A percentile compares a stretch with the other conserved stretches of the same genome.
phyloP scores from a whole-genome alignment of 2,113 vertebrate species.

The Thryonomys swinderianus region DNA sequence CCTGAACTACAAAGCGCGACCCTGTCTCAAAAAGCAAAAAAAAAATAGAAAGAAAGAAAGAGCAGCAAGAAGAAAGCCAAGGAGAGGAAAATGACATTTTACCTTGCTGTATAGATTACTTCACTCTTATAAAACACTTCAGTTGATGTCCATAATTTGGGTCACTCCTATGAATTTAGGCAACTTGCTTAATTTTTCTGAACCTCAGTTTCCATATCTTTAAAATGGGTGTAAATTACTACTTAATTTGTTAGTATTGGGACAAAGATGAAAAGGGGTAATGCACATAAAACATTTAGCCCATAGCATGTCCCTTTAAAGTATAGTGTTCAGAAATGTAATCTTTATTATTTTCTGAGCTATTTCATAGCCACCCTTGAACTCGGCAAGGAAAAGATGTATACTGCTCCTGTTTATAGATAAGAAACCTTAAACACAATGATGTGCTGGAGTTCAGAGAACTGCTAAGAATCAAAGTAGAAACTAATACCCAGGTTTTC shows the following conservation, averaged over 20 bases:
- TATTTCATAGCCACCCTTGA: neutral
- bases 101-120: neutral
- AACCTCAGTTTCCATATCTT: neutral
- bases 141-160: neutral
- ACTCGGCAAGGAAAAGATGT: neutral
- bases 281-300: neutral
- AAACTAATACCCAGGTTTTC: neutral
- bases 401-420: neutral
- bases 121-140: neutral
- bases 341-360: neutral
- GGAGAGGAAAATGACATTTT: neutral
- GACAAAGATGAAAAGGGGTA: neutral
- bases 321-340: neutral
- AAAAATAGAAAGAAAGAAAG: no score
- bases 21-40: no score
- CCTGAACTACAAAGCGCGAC: no score
- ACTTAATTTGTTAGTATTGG: neutral
- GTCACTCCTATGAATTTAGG: neutral
- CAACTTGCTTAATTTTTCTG: neutral
- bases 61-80: neutral
- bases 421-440: neutral
- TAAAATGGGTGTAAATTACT: neutral
- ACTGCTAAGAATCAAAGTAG: neutral
- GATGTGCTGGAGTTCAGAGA: neutral
- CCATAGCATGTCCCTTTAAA: neutral